Evolutionary conservation across 1,140 invertebrate genomes (phyloP), one percentile per base, ranked within the genome.

Genomic region (Oscheius sp.): DNA sequence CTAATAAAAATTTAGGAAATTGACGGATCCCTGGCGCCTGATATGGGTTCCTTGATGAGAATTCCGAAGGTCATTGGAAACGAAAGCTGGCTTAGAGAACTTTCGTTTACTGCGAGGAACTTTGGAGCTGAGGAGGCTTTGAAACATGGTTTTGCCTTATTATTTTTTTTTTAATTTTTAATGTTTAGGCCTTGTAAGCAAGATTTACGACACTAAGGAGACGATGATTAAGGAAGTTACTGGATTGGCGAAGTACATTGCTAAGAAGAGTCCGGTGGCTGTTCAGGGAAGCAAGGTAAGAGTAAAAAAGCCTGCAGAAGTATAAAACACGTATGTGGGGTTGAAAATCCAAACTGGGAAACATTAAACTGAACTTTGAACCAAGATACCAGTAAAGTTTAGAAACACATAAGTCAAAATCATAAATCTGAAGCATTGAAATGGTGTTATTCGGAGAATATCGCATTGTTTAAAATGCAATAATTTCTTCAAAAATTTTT

Each of bases 241-340:
- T 1, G 87, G 89, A 32, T 71, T 93, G 67, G 95, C 93, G 31
- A 88, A 88, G 79, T 77, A 86, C 49, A 97, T 98, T 77, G 92
- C 94, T n/a, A 82, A 80, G n/a, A 94, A 94, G 86, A 95, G 93
- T 88, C 95, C 95, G 10, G 90, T 97, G 32, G 95, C 94, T 2
- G 90, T 97, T 13, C 94, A 97, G 86, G 90, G 64, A 32, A 74
- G 52, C 28, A 71, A 63, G 36, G 61, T 63, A 45, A 23, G 42
- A 45, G n/a, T n/a, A n/a, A n/a, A n/a, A n/a, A n/a, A n/a, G n/a
- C n/a, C n/a, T n/a, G n/a, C n/a, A n/a, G n/a, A n/a, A n/a, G n/a
- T n/a, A n/a, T n/a, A n/a, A n/a, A n/a, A n/a, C n/a, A n/a, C n/a
- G n/a, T n/a, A n/a, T n/a, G n/a, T n/a, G n/a, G n/a, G n/a, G n/a